These are phyloP conservation scores for Lasioglossum calceatum DNA, from an alignment of 2,888 invertebrate genomes.

Conservation along the genomic window DNA sequence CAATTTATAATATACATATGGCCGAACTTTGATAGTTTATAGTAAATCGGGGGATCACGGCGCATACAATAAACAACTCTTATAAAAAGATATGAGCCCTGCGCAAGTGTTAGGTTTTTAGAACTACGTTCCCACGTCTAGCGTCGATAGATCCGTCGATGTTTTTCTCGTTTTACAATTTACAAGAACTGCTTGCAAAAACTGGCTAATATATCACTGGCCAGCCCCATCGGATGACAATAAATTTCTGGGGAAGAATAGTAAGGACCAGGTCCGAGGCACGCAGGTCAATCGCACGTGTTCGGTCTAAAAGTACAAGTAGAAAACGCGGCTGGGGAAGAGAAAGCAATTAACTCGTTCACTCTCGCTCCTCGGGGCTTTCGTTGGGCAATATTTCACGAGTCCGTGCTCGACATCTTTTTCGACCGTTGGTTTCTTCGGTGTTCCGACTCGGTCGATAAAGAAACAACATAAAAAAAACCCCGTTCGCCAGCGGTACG, in stretches of 20 bases:
- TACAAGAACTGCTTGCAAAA: background rate
- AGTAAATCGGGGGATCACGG: no score
- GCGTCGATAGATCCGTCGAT: background rate
- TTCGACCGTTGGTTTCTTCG: background rate
- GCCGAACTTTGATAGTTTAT: no score
- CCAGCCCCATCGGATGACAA: background rate
- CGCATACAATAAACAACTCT: no score
- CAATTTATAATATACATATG: no score
- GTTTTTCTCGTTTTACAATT: background rate
- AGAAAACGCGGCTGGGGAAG: background rate
- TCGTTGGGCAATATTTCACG: conserved; percentile 55
- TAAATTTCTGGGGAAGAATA: background rate
- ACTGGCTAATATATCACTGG: background rate
- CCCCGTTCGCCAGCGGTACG: background rate
- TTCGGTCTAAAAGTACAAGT: background rate
- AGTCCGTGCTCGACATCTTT: conserved; percentile 53
- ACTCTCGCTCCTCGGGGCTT: conserved; percentile 18
- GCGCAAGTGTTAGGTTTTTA: no score
- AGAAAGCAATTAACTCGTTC: conserved; percentile 59
- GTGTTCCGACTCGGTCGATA: background rate
- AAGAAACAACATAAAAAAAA: background rate
- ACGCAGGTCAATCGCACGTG: conserved; percentile 2
- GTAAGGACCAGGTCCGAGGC: background rate
- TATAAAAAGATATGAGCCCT: no score
- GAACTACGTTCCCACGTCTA: background rate